phyloP scores from a whole-genome alignment of 2,888 invertebrate species.

The Creontiades dilutus region DNA sequence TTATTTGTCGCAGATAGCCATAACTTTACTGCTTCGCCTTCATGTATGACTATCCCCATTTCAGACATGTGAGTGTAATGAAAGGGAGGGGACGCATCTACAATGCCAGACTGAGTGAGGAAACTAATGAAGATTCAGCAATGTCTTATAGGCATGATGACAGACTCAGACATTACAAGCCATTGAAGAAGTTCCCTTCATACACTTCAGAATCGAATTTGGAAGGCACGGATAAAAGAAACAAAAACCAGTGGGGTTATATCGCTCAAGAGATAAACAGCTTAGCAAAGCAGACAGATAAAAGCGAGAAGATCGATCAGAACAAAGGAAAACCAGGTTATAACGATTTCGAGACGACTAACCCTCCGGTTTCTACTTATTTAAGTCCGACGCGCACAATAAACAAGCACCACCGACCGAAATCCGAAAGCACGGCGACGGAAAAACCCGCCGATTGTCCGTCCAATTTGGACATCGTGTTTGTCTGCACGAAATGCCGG shows the following conservation, averaged over 20 bases:
- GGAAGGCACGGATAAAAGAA: neutral
- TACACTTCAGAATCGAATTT: neutral
- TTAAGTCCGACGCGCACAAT: neutral
- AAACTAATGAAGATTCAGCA: neutral
- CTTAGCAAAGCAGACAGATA: neutral
- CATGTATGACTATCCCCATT: slow-evolving; percentile 9
- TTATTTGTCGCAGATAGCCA: too few species aligned
- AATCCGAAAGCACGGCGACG: neutral
- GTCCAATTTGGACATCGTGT: neutral
- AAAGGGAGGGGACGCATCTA: slow-evolving; percentile 20
- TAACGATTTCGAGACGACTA: neutral
- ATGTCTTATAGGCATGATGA: neutral
- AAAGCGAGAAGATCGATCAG: neutral
- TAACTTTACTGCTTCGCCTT: neutral
- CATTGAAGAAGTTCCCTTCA: neutral
- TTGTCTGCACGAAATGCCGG: slow-evolving; percentile 47
- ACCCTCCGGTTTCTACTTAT: neutral
- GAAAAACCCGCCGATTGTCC: neutral
- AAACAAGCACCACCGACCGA: neutral
- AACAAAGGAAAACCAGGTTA: neutral
- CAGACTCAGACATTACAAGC: neutral
- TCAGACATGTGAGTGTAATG: slow-evolving; percentile 13
- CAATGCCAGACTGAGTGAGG: neutral
- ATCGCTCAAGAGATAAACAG: neutral
- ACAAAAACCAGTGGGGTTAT: neutral